A percentile compares a stretch with the other conserved stretches of the same genome.
Evolutionary conservation across 2,113 vertebrate genomes (phyloP).

Genomic region (Coptodon bakossiorum): DNA sequence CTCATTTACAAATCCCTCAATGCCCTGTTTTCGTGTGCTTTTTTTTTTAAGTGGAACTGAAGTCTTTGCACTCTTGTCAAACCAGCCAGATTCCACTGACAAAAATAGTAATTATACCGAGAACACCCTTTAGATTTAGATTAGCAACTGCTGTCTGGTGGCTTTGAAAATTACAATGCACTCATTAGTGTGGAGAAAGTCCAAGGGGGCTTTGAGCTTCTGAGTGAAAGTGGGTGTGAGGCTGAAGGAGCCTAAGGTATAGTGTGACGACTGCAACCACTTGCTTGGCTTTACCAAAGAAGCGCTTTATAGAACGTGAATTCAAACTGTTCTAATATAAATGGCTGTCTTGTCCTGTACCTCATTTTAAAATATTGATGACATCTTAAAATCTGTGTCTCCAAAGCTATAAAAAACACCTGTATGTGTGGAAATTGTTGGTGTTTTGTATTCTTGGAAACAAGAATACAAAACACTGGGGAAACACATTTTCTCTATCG

Average conservation of each 20-base stretch:
- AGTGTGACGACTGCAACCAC: not conserved
- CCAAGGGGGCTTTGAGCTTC: not conserved
- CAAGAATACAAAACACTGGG: not conserved
- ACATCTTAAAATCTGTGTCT: not conserved
- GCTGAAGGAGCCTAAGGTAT: not conserved
- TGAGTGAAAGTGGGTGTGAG: not conserved
- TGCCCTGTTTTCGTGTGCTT: not conserved
- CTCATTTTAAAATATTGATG: not conserved
- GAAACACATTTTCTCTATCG: accelerated
- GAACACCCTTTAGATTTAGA: not conserved
- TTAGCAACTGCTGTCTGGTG: not conserved
- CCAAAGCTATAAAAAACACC: not conserved
- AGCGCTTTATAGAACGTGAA: not conserved
- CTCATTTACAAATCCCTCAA: not conserved
- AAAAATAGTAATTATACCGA: not conserved
- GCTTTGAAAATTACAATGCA: not conserved
- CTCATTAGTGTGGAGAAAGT: not conserved
- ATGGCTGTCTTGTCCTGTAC: not conserved
- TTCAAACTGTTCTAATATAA: not conserved
- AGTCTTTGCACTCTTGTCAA: not conserved
- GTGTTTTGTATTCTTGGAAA: not conserved
- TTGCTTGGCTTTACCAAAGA: not conserved
- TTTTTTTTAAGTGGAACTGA: not conserved
- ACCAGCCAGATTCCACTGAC: not conserved
- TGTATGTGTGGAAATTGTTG: not conserved